A percentile compares a stretch with the other conserved stretches of the same genome.
Evolutionary conservation across 2,113 vertebrate species (phyloP).

Genomic region (Antennarius striatus): DNA sequence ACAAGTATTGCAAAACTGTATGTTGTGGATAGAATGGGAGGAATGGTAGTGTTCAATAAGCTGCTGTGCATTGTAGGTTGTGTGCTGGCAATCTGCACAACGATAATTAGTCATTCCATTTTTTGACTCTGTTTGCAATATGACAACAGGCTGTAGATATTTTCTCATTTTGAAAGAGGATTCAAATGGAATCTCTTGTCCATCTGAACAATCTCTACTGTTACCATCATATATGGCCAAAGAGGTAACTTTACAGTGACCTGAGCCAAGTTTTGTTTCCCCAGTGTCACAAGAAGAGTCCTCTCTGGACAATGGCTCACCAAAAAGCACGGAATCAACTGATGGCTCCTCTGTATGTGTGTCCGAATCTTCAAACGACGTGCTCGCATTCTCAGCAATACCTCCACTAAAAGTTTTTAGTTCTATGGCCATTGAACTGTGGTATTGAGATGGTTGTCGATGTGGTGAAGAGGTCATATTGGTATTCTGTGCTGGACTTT

Average conservation of each 20-base stretch:
- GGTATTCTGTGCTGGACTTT: constrained; percentile 15
- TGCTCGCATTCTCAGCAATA: constrained; percentile 36
- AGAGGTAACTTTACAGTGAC: constrained; percentile 4
- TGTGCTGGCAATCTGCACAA: constrained; percentile 68
- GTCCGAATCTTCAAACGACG: constrained; percentile 29
- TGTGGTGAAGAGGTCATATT: background rate
- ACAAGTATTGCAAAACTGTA: constrained; percentile 68
- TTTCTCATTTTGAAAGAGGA: constrained; percentile 54
- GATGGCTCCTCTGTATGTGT: constrained; percentile 21
- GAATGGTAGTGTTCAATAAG: constrained; percentile 75
- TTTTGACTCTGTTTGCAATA: constrained; percentile 57
- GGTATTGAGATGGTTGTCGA: constrained; percentile 6
- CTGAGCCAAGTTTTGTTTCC: constrained; percentile 13
- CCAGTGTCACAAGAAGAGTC: constrained; percentile 50
- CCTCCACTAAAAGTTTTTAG: constrained; percentile 9
- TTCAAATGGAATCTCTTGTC: constrained; percentile 30
- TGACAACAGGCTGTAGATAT: constrained; percentile 73
- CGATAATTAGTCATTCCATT: constrained; percentile 41
- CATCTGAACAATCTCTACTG: background rate
- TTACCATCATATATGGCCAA: too few species aligned
- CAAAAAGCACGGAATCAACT: constrained; percentile 20
- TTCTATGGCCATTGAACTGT: background rate
- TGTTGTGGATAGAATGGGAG: constrained; percentile 50
- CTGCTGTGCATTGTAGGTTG: constrained; percentile 46
- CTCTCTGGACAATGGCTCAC: constrained; percentile 58